phyloP scores from a whole-genome alignment of 1,140 invertebrate genomes.

The Drosophila sproati region DNA sequence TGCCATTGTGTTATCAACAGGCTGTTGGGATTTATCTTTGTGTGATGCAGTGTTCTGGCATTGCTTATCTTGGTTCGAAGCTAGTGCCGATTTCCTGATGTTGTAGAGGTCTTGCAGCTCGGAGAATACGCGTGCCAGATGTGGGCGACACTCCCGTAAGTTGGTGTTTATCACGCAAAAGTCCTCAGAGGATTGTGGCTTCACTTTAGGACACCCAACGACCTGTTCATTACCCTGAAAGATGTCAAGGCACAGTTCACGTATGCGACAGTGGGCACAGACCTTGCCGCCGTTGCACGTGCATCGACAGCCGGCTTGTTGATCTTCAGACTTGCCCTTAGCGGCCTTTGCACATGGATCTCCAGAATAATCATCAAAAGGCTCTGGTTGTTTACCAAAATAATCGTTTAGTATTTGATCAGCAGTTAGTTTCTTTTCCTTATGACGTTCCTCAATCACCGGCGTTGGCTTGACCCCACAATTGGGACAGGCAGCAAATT shows the following conservation, averaged over 20 bases:
- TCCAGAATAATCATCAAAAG: conserved; percentile 21
- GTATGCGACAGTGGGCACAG: conserved; percentile 76
- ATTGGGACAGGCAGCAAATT: conserved; percentile 66
- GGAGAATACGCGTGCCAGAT: conserved; percentile 73
- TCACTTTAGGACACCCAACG: conserved; percentile 20
- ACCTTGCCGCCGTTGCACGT: conserved; percentile 60
- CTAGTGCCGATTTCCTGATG: conserved; percentile 47
- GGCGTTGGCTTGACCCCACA: conserved; percentile 67
- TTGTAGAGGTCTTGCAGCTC: conserved; percentile 75
- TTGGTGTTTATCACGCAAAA: conserved; percentile 48
- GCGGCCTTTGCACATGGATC: conserved; percentile 12
- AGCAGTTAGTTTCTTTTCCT: conserved; percentile 48
- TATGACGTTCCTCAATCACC: conserved; percentile 41
- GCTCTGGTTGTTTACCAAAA: conserved; percentile 36
- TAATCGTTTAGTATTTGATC: conserved; percentile 64
- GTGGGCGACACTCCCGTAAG: conserved; percentile 57
- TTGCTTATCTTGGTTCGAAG: conserved; percentile 37
- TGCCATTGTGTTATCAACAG: background rate
- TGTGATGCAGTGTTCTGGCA: conserved; percentile 27
- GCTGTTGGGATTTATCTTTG: background rate
- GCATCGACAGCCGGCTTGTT: conserved; percentile 56
- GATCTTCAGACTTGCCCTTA: conserved; percentile 4
- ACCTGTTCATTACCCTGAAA: conserved; percentile 38
- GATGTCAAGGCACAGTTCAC: conserved; percentile 64
- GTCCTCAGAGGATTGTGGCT: conserved; percentile 42